Base-by-base conservation (phyloP, 2,797 vertebrate species). In the Catharus ustulatus region DNA sequence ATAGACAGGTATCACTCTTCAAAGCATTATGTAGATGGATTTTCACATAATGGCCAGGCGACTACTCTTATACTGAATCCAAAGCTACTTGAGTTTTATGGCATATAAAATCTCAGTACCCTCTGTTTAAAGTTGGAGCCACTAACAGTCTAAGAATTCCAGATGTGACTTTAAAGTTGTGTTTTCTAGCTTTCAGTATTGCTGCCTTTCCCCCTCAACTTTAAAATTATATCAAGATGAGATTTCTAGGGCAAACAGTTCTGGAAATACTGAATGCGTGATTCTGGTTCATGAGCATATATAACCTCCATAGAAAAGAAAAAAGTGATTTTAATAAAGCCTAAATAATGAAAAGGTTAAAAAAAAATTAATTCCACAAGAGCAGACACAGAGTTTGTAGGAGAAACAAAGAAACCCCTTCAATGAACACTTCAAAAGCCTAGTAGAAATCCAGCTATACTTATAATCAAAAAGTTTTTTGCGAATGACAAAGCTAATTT, bases 171-270 rank as follows among this genome's bases (percentile, higher is more conserved):
- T 95, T 91, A 96, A 94, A 93, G 87, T 57, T 69, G 29, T 54
- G 52, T 71, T 94, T 91, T 77, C 78, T 79, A 87, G 57, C 74
- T 91, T 91, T 79, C 86, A n/a, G 29, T 43, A 48, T 43, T 76
- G 71, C 17, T 94, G 86, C 54, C 61, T 87, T 69, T 59, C 52
- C 42, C 63, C 13, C 23, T 83, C 74, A 80, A 58, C 78, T 84
- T 94, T 74, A 87, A 95, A 93, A 96, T 84, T 46, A 26, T 77
- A 95, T 94, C 94, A 97, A 96, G 84, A 94, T 94, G 90, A 85
- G 40, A 34, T 83, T 94, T 95, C 58, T 76, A 86, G 14, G 86
- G 58, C 55, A 94, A 83, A 88, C 34, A 72, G 34, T 34, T 88
- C 76, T 69, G 80, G 76, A 89, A 96, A 88, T 30, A 49, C 22